These are phyloP conservation scores for Luscinia megarhynchos DNA, from an alignment of 2,797 vertebrate genomes.

Conservation along the genomic window DNA sequence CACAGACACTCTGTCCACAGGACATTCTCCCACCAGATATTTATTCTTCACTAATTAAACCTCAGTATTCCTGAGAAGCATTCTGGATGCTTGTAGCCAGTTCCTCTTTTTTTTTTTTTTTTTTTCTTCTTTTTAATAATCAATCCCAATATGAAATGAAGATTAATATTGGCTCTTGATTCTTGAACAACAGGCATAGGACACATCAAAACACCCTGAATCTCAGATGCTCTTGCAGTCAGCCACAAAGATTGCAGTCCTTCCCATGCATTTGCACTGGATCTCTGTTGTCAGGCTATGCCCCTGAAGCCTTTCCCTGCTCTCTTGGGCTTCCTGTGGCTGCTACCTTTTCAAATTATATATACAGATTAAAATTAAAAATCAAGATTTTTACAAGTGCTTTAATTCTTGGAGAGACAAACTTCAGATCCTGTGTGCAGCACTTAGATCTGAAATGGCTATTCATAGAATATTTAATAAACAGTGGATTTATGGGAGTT, in stretches of 20 bases:
- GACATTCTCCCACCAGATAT: neutral
- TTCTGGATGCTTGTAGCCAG: neutral
- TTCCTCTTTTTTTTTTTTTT: neutral
- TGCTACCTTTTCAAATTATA: neutral
- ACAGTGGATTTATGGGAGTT: neutral
- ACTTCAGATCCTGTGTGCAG: neutral
- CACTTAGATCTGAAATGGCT: neutral
- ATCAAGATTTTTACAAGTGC: neutral
- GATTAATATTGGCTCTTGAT: neutral
- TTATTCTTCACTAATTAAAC: neutral
- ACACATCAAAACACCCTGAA: neutral
- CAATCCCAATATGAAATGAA: neutral
- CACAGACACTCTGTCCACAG: neutral
- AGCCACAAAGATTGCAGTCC: neutral
- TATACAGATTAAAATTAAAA: neutral
- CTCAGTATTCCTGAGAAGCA: neutral
- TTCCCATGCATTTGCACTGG: neutral
- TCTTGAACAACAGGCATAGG: neutral
- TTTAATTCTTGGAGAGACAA: neutral
- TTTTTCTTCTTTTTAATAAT: neutral
- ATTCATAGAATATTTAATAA: neutral
- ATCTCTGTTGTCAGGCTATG: neutral
- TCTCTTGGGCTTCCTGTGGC: neutral
- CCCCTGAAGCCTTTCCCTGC: neutral
- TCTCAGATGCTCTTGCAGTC: neutral